Percentiles rank a stretch among this genome's conserved stretches.
Evolutionary conservation across 2,113 vertebrate genomes (phyloP).

Genomic region (Microcebus jonahi): DNA sequence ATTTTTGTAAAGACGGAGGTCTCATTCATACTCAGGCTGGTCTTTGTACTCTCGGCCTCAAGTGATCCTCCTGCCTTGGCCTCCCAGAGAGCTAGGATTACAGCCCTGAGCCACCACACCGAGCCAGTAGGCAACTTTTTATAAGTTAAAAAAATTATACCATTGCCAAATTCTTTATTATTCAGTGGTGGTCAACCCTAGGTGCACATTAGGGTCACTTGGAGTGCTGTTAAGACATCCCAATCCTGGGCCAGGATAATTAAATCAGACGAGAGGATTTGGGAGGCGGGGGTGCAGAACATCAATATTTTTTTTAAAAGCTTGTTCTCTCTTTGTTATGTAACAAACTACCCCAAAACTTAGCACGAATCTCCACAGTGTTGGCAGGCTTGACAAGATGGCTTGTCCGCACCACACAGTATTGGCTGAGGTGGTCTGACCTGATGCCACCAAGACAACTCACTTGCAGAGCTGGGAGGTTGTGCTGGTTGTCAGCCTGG

Average conservation of each 20-base stretch:
- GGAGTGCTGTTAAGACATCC: not conserved
- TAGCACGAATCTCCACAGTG: not conserved
- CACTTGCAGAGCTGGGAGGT: not conserved
- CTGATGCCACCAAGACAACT: not conserved
- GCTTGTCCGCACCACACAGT: not conserved
- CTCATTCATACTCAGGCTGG: no score
- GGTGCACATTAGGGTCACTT: not conserved
- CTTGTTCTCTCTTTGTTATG: not conserved
- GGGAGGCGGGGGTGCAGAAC: accelerated
- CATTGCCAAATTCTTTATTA: not conserved
- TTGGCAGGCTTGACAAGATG: not conserved
- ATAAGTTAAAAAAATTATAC: not conserved
- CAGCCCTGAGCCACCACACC: no score
- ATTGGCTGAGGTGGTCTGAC: not conserved
- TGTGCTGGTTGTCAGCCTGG: accelerated
- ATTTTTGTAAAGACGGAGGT: no score
- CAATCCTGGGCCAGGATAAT: not conserved
- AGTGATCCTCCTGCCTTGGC: no score
- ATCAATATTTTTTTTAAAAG: not conserved
- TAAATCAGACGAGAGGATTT: not conserved
- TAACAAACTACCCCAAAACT: not conserved
- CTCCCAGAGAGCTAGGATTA: no score
- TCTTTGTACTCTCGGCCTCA: no score
- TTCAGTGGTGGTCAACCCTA: not conserved
- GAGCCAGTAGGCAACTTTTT: not conserved